phyloP scores from a whole-genome alignment of 2,113 vertebrate genomes.

The Delphinapterus leucas region DNA sequence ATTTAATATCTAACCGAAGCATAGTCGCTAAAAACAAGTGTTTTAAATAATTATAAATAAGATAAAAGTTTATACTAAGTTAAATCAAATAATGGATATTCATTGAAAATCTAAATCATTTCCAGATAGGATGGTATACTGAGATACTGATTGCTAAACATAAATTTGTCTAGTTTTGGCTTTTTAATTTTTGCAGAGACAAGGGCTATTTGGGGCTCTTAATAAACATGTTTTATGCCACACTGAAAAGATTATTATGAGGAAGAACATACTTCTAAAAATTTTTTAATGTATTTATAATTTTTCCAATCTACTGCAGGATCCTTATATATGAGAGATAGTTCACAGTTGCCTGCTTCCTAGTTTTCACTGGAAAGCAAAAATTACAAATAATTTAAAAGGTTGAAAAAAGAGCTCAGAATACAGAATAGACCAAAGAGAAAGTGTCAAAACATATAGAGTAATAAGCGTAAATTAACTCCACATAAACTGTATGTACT shows the following conservation, averaged over 20 bases:
- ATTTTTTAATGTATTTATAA: neutral
- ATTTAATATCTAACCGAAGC: neutral
- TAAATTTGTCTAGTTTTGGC: neutral
- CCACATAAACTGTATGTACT: neutral
- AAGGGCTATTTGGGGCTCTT: neutral
- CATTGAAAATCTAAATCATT: neutral
- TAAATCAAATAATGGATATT: neutral
- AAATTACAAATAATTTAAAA: neutral
- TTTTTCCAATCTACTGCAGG: neutral
- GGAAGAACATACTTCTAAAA: neutral
- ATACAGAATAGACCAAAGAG: slow-evolving; percentile 26
- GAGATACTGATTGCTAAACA: neutral
- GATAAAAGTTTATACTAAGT: neutral
- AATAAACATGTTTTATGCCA: neutral
- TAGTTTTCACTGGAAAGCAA: neutral
- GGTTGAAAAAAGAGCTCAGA: neutral
- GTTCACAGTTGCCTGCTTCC: neutral
- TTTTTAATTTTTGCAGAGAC: neutral
- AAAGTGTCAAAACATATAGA: neutral
- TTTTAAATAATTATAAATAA: neutral
- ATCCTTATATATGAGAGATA: neutral
- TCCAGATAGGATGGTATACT: neutral
- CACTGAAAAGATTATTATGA: neutral
- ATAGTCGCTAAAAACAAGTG: neutral
- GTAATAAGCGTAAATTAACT: neutral